phyloP scores from a whole-genome alignment of 2,888 invertebrate genomes.

The Lomographa bimaculata region DNA sequence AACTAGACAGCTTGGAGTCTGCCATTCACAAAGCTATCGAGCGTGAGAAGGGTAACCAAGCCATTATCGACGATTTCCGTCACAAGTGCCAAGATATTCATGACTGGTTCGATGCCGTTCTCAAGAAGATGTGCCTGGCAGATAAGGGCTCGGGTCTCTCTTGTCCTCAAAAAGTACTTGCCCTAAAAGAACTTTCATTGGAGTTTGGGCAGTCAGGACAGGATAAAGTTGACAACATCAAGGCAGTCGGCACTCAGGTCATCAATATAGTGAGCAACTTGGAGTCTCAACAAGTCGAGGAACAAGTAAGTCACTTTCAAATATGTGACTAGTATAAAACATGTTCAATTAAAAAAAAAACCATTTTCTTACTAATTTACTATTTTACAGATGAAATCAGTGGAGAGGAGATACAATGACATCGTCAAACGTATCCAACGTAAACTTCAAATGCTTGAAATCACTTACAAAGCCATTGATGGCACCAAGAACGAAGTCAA shows the following conservation, averaged over 20 bases:
- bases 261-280: constrained; percentile 92
- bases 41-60: constrained; percentile 90
- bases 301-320: constrained; percentile 82
- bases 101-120: constrained; percentile 91
- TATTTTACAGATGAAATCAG: constrained; percentile 86
- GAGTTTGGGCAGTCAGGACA: constrained; percentile 91
- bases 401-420: constrained; percentile 93
- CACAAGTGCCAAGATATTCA: constrained; percentile 89
- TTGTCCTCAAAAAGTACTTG: constrained; percentile 90
- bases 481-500: constrained; percentile 91
- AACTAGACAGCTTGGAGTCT: constrained; percentile 87
- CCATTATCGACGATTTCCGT: constrained; percentile 90
- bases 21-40: constrained; percentile 88
- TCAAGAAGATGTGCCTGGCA: constrained; percentile 91
- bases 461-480: constrained; percentile 92
- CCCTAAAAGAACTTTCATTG: constrained; percentile 87
- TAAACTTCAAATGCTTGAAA: constrained; percentile 92
- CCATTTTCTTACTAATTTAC: too few relatives aligned
- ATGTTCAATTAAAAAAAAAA: background rate
- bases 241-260: constrained; percentile 87
- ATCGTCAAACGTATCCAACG: constrained; percentile 92
- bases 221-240: constrained; percentile 88
- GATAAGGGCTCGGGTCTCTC: constrained; percentile 93
- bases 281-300: constrained; percentile 95
- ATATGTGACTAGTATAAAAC: too few relatives aligned